Percentiles rank a stretch among this genome's conserved stretches.
Evolutionary conservation across 2,113 vertebrate species (phyloP).

Genomic region (Rhinolophus ferrumequinum): DNA sequence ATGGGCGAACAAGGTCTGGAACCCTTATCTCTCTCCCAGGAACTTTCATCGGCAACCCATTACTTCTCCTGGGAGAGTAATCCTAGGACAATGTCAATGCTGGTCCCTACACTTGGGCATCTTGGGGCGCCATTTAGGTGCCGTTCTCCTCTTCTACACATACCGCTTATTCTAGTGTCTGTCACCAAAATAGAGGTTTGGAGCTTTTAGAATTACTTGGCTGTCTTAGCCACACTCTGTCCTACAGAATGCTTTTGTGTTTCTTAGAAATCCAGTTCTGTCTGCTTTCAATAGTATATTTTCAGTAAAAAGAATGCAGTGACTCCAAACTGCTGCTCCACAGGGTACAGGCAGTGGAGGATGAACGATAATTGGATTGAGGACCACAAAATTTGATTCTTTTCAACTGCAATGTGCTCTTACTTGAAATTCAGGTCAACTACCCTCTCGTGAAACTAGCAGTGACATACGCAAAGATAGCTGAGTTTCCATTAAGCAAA

Average conservation of each 20-base stretch:
- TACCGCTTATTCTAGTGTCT: neutral
- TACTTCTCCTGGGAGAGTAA: neutral
- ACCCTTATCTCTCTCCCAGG: neutral
- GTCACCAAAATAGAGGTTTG: neutral
- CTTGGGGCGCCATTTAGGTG: neutral
- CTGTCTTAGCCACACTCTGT: neutral
- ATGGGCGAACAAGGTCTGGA: neutral
- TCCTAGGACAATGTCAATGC: neutral
- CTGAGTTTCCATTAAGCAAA: conserved; percentile 25
- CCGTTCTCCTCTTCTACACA: neutral
- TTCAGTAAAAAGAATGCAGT: neutral
- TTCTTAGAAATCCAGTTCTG: neutral
- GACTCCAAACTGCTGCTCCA: neutral
- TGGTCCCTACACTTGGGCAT: neutral
- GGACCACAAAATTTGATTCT: neutral
- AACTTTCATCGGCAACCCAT: neutral
- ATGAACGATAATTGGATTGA: neutral
- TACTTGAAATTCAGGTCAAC: conserved; percentile 18
- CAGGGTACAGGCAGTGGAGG: neutral
- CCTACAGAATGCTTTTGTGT: neutral
- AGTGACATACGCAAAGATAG: neutral
- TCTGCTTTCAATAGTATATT: neutral
- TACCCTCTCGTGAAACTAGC: neutral
- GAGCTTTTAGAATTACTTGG: neutral
- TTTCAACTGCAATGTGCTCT: neutral